These are phyloP conservation scores for Melanchra persicariae DNA, from an alignment of 2,888 invertebrate species.

Conservation along the genomic window DNA sequence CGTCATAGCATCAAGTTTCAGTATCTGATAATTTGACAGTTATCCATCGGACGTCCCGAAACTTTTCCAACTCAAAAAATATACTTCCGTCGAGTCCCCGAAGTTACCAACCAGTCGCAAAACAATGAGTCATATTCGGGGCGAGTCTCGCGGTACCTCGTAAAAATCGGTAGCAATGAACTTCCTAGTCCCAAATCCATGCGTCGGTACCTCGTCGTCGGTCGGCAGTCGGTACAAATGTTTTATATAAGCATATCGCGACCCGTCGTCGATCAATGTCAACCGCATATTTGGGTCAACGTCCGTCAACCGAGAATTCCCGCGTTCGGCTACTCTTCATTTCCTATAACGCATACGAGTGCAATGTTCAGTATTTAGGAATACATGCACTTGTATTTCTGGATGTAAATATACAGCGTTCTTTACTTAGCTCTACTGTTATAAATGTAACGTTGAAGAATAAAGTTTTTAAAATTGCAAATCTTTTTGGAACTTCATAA, in stretches of 20 bases:
- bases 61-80: constrained; percentile 23
- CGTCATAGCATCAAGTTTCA: constrained; percentile 1
- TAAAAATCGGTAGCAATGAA: constrained; percentile 85
- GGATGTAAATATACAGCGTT: not conserved
- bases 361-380: constrained; percentile 64
- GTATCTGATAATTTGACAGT: constrained; percentile 9
- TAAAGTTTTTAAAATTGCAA: not conserved
- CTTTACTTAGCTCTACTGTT: not conserved
- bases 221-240: constrained; percentile 74
- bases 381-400: not conserved
- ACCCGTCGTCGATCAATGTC: constrained; percentile 90
- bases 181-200: constrained; percentile 83
- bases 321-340: constrained; percentile 83
- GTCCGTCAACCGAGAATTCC: constrained; percentile 86
- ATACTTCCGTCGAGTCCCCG: constrained; percentile 28
- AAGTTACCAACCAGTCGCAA: constrained; percentile 61
- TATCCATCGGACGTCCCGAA: constrained; percentile 14
- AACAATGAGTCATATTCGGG: constrained; percentile 78
- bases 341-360: constrained; percentile 79
- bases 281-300: constrained; percentile 90
- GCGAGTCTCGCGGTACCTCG: constrained; percentile 78
- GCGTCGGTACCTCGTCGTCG: constrained; percentile 67
- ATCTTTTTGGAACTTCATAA: not conserved
- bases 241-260: constrained; percentile 85
- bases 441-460: not conserved